A percentile compares a stretch with the other conserved stretches of the same genome.
These are phyloP conservation scores for Calephelis perditalis DNA, from an alignment of 2,888 invertebrate species.

Conservation along the genomic window DNA sequence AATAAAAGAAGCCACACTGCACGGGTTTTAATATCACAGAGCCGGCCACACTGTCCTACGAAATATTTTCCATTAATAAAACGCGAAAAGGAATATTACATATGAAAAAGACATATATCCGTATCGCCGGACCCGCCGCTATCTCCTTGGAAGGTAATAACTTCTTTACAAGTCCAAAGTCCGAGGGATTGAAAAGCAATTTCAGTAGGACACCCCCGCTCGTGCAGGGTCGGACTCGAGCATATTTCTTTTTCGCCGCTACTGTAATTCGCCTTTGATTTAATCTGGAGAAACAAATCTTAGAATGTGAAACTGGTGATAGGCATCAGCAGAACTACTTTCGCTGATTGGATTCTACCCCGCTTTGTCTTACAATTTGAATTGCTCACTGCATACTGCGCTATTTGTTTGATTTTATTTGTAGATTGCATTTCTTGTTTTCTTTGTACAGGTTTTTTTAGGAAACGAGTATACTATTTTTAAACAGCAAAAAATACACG, in stretches of 20 bases:
- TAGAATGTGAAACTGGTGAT: slow-evolving; percentile 77
- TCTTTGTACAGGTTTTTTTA: slow-evolving; percentile 37
- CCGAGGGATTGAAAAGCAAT: slow-evolving; percentile 81
- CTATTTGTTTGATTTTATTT: slow-evolving; percentile 69
- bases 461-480: too few relatives aligned
- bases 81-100: slow-evolving; percentile 79
- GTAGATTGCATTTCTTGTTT: slow-evolving; percentile 71
- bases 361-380: slow-evolving; percentile 56
- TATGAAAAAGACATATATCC: slow-evolving; percentile 78
- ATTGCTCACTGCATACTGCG: slow-evolving; percentile 61
- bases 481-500: too few relatives aligned
- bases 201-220: slow-evolving; percentile 77
- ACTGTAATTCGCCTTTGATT: slow-evolving; percentile 78
- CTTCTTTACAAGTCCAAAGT: slow-evolving; percentile 81
- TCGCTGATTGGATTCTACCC: slow-evolving; percentile 71
- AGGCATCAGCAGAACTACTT: slow-evolving; percentile 74
- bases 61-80: slow-evolving; percentile 79
- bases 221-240: slow-evolving; percentile 66
- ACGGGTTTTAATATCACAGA: slow-evolving; percentile 70
- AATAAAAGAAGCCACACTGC: slow-evolving; percentile 64
- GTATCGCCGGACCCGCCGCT: slow-evolving; percentile 77
- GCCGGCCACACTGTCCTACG: slow-evolving; percentile 70
- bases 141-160: slow-evolving; percentile 79
- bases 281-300: slow-evolving; percentile 78
- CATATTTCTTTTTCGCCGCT: slow-evolving; percentile 78